Percentiles rank a stretch among this genome's conserved stretches.
phyloP scores from a whole-genome alignment of 2,797 vertebrate genomes.

The Champsocephalus gunnari region DNA sequence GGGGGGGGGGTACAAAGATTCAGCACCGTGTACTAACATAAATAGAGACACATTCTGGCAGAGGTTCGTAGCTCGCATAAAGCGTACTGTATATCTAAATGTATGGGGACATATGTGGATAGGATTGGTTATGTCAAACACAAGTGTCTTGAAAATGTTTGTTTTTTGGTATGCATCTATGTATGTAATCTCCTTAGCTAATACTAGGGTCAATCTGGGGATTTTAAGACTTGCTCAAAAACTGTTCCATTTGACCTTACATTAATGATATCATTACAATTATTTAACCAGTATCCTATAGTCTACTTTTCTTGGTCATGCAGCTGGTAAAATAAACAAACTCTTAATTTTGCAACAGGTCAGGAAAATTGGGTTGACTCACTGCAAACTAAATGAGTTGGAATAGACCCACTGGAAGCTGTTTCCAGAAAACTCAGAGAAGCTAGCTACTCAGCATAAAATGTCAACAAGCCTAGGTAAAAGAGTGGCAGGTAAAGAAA shows the following conservation, averaged over 20 bases:
- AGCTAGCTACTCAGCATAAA: not conserved
- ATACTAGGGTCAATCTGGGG: constrained; percentile 9
- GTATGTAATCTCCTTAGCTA: constrained; percentile 10
- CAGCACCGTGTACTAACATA: constrained; percentile 33
- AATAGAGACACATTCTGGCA: constrained; percentile 32
- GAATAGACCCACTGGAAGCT: constrained; percentile 13
- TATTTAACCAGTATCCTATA: constrained; percentile 2
- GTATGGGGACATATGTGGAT: constrained; percentile 13
- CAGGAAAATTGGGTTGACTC: not conserved
- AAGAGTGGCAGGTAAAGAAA: not conserved
- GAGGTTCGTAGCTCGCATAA: constrained; percentile 10
- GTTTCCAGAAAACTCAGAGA: not conserved
- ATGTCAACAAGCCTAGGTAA: constrained; percentile 1
- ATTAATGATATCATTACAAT: constrained; percentile 26
- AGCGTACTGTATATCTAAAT: constrained; percentile 35
- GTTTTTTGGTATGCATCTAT: constrained; percentile 20
- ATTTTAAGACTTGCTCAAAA: constrained; percentile 28
- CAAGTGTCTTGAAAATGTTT: constrained; percentile 6
- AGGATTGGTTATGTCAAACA: constrained; percentile 29
- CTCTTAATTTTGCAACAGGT: constrained; percentile 6
- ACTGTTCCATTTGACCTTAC: constrained; percentile 21
- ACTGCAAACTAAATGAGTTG: constrained; percentile 35
- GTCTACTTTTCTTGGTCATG: constrained; percentile 8
- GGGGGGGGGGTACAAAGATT: constrained; percentile 43
- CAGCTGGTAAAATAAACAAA: constrained; percentile 10